Conservation (phyloP, 2,888 invertebrate species). For the Agonum fuliginosum region DNA sequence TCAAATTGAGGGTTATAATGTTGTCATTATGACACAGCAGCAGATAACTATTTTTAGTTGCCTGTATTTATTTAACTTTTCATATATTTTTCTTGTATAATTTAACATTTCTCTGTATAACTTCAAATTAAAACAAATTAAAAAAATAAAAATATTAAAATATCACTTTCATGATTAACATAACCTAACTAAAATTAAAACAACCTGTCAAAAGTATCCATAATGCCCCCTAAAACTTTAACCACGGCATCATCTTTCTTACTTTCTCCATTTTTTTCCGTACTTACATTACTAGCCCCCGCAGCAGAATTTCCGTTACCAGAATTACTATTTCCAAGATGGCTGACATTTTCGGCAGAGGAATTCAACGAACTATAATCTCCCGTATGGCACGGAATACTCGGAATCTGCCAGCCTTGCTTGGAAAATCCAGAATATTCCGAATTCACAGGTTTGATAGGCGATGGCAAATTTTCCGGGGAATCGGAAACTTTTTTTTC, state of each 20-base stretch:
- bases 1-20: too few species aligned
- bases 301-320: constrained; percentile 1
- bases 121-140: constrained; percentile 16
- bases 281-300: constrained; percentile 24
- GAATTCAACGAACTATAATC: constrained; percentile 71
- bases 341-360: background rate
- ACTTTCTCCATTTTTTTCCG: constrained; percentile 35
- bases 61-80: background rate
- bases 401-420: constrained; percentile 78
- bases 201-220: constrained; percentile 62
- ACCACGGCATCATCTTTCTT: constrained; percentile 60
- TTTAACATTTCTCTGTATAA: constrained; percentile 36
- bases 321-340: background rate
- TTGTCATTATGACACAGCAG: too few species aligned
- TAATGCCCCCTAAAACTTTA: constrained; percentile 61
- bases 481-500: constrained; percentile 67
- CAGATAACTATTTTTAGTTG: constrained; percentile 2
- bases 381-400: constrained; percentile 80
- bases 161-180: background rate
- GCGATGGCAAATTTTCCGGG: constrained; percentile 67
- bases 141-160: constrained; percentile 25
- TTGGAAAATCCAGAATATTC: constrained; percentile 79
- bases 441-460: constrained; percentile 69
- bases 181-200: constrained; percentile 58
- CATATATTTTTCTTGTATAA: background rate